Base-by-base conservation (phyloP, 2,113 vertebrate genomes). In the Hylia prasina region DNA sequence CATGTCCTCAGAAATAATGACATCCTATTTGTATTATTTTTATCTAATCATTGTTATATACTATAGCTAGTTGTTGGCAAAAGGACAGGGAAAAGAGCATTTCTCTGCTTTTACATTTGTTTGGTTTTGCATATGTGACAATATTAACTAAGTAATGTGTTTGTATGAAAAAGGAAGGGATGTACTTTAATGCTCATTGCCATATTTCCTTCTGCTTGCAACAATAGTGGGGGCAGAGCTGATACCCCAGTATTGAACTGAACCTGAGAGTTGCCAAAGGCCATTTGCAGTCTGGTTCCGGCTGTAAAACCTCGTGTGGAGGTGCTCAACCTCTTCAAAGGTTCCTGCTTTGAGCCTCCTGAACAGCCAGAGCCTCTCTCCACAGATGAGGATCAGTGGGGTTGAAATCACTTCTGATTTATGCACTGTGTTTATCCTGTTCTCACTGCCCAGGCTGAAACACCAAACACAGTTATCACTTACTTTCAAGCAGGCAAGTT, bases 11-110 rank as follows among this genome's bases (percentile, higher is more conserved):
- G 80, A 87, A 83, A 72, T 61, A 87, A 87, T 94, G 76, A 17
- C 58, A 14, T 69, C 31, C 69, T 69, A 28, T 88, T 86, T 77
- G 35, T 87, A 50, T 70, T 86, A 50, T 53, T 92, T 96, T 94
- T 85, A 86, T 39, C 71, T 81, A 63, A 88, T 57, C 64, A 23
- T 61, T 82, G 45, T 80, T 71, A 28, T 18, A 14, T 42, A 2
- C 80, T 88, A 70, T 58, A 86, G n/a, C 54, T 82, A 8, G 13
- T 45, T 64, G 39, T 73, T 91, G 65, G 66, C 64, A 37, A 63
- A 70, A 92, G 78, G 54, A 27, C 15, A 44, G 45, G 64, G 22
- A 60, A 73, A 80, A 82, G n/a, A 39, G 20, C 44, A 40, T 92
- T 77, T 89, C 37, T 78, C 47, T 70, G 44, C 56, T 88, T 87